These are phyloP conservation scores for Mamestra brassicae DNA, from an alignment of 2,888 invertebrate species.

Conservation along the genomic window DNA sequence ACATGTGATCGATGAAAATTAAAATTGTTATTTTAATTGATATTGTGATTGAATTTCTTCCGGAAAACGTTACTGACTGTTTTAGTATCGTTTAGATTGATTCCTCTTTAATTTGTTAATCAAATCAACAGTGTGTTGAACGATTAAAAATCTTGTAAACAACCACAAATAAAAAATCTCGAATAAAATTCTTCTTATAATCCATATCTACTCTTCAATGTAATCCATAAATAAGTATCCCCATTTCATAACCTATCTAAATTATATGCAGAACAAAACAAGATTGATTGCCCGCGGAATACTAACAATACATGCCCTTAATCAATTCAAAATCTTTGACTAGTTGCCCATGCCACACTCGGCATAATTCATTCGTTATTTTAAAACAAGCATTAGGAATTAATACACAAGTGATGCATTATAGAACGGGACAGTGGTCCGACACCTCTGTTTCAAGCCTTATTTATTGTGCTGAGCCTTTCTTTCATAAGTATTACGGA, in stretches of 20 bases:
- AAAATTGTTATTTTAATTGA: slow-evolving; percentile 15
- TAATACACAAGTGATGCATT: slow-evolving; percentile 80
- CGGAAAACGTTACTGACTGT: not conserved
- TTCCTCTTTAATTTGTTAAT: not conserved
- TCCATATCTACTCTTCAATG: too few relatives aligned
- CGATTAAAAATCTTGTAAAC: not conserved
- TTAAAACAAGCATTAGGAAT: slow-evolving; percentile 73
- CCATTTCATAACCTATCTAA: slow-evolving; percentile 5
- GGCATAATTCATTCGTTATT: slow-evolving; percentile 67
- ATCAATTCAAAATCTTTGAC: slow-evolving; percentile 59
- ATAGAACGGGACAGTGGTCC: slow-evolving; percentile 76
- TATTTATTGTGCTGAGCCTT: slow-evolving; percentile 80
- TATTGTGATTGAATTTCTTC: slow-evolving; percentile 7
- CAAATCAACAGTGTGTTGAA: not conserved
- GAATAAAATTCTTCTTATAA: too few relatives aligned
- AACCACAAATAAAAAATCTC: slow-evolving; percentile 8
- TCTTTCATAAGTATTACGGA: slow-evolving; percentile 76
- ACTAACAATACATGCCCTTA: slow-evolving; percentile 52
- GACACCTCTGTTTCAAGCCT: slow-evolving; percentile 79
- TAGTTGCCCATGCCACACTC: slow-evolving; percentile 54
- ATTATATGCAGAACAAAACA: slow-evolving; percentile 34
- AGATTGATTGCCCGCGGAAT: slow-evolving; percentile 53
- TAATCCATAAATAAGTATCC: not conserved
- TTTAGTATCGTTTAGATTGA: not conserved
- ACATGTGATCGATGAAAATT: not conserved